These are phyloP conservation scores for Teleopsis dalmanni DNA, from an alignment of 1,140 invertebrate species.

Conservation along the genomic window DNA sequence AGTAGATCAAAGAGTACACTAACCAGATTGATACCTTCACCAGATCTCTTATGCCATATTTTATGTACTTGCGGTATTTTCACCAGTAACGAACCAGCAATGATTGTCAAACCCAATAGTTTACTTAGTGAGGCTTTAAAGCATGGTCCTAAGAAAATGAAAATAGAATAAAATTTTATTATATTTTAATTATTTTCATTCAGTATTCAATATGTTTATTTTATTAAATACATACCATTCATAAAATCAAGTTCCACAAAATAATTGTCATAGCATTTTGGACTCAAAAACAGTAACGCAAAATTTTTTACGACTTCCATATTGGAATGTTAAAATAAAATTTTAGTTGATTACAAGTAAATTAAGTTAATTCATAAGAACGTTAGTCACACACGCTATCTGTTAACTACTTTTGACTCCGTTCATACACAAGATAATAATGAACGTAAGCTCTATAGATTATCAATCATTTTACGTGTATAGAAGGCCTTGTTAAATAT, in stretches of 20 bases:
- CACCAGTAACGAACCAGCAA: constrained; percentile 81
- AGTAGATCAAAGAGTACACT: constrained; percentile 78
- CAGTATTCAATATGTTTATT: too few relatives aligned
- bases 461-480: too few relatives aligned
- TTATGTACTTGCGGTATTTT: constrained; percentile 94
- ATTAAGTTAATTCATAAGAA: too few relatives aligned
- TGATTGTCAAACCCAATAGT: constrained; percentile 75
- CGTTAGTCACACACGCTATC: too few relatives aligned
- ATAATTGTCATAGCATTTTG: constrained; percentile 66
- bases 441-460: too few relatives aligned
- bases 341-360: too few relatives aligned
- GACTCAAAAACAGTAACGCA: constrained; percentile 30
- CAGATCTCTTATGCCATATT: constrained; percentile 73
- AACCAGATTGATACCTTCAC: constrained; percentile 80
- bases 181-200: too few relatives aligned
- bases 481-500: too few relatives aligned
- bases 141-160: constrained; percentile 67
- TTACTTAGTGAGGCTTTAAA: constrained; percentile 82
- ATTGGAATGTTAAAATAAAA: too few relatives aligned
- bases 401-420: too few relatives aligned
- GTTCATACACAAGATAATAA: too few relatives aligned
- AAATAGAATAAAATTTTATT: too few relatives aligned
- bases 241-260: constrained; percentile 67
- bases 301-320: constrained; percentile 27
- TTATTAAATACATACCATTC: constrained; percentile 61